Conservation (phyloP, 2,888 invertebrate species). For the Epinotia nisella region DNA sequence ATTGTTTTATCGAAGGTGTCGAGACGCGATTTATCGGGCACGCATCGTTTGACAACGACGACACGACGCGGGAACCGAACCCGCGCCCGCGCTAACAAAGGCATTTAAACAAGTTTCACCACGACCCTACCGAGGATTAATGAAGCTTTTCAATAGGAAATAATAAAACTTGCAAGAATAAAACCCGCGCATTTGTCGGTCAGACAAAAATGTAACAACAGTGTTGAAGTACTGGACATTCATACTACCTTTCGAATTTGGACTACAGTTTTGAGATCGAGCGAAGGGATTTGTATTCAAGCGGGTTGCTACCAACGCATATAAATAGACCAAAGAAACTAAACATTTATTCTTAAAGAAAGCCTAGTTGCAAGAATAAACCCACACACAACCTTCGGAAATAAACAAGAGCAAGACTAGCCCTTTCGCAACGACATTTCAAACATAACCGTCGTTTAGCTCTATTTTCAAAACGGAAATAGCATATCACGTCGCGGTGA, state of each 20-base stretch:
- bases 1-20: conserved; percentile 78
- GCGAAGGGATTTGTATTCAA: conserved; percentile 31
- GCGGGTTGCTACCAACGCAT: conserved; percentile 26
- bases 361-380: conserved; percentile 28
- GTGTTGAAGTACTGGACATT: not conserved
- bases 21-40: conserved; percentile 74
- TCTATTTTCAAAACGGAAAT: conserved; percentile 51
- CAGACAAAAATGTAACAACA: not conserved
- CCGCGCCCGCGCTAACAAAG: conserved; percentile 59
- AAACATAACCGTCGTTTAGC: conserved; percentile 15
- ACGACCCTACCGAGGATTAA: conserved; percentile 48
- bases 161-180: conserved; percentile 39
- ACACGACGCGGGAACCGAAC: conserved; percentile 75
- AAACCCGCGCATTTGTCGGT: conserved; percentile 6
- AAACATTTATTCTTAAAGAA: conserved; percentile 24
- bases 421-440: conserved; percentile 20
- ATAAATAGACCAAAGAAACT: conserved; percentile 32
- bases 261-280: conserved; percentile 5
- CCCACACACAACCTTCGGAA: conserved; percentile 15
- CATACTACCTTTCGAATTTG: conserved; percentile 1
- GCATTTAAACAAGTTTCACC: conserved; percentile 65
- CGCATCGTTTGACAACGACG: conserved; percentile 68
- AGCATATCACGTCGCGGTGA: conserved; percentile 59
- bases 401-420: conserved; percentile 24
- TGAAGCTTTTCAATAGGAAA: conserved; percentile 39